Conservation (phyloP, 2,888 invertebrate species). For the Diaperis boleti region DNA sequence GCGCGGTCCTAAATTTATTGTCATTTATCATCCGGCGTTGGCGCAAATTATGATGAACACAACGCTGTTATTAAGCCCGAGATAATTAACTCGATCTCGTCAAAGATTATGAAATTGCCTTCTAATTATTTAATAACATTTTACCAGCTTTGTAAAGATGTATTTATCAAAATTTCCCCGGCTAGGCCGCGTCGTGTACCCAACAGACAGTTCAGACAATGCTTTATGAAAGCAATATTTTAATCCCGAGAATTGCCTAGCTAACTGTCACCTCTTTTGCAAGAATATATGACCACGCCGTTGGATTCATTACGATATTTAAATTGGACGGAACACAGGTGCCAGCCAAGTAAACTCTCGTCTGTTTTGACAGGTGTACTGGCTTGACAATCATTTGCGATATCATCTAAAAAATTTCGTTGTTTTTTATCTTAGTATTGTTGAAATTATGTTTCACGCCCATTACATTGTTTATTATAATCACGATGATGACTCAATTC, state of each 20-base stretch:
- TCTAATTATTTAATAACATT: conserved; percentile 39
- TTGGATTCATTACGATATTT: background rate
- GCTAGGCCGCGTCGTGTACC: conserved; percentile 10
- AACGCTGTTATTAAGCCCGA: conserved; percentile 21
- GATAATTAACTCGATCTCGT: conserved; percentile 37
- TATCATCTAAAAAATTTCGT: conserved; percentile 7
- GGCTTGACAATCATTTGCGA: background rate
- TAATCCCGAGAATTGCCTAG: conserved; percentile 21
- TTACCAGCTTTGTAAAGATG: conserved; percentile 13
- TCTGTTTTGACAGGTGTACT: no score
- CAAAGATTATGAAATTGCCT: conserved; percentile 35
- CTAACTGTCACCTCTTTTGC: conserved; percentile 10
- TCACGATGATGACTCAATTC: conserved; percentile 22
- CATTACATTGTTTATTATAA: background rate
- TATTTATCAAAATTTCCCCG: conserved; percentile 33
- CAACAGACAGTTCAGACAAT: conserved; percentile 24
- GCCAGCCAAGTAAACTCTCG: background rate
- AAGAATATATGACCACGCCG: background rate
- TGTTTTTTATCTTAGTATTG: background rate
- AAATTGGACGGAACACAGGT: conserved; percentile 4
- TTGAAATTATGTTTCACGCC: conserved; percentile 1
- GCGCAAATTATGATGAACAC: conserved; percentile 33
- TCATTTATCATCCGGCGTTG: conserved; percentile 30
- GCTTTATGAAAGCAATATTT: conserved; percentile 35
- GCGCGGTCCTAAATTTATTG: conserved; percentile 15